These are phyloP conservation scores for Selene dorsalis DNA, from an alignment of 2,797 vertebrate genomes.

Conservation along the genomic window DNA sequence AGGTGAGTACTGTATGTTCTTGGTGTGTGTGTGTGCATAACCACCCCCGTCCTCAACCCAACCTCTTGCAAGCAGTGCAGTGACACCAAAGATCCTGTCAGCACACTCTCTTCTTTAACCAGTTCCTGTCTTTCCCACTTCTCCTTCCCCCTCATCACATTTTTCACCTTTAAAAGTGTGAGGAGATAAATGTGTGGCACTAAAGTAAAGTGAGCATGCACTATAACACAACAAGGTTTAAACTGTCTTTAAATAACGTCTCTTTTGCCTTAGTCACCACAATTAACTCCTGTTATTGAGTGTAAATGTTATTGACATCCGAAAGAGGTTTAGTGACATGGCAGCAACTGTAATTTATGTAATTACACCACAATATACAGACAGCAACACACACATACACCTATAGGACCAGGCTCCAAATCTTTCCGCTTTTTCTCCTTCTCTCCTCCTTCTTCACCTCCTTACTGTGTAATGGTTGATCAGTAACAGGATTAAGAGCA, in stretches of 20 bases:
- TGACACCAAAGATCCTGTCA: constrained; percentile 51
- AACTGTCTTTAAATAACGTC: neutral
- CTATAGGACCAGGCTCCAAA: constrained; percentile 18
- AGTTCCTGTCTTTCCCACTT: constrained; percentile 6
- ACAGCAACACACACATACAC: too few relatives aligned
- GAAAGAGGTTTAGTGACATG: neutral
- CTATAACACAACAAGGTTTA: neutral
- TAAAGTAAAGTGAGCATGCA: constrained; percentile 8
- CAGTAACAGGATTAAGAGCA: constrained; percentile 68
- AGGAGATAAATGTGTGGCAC: constrained; percentile 22
- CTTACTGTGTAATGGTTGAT: constrained; percentile 56
- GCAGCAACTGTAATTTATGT: constrained; percentile 9
- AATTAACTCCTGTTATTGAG: constrained; percentile 28
- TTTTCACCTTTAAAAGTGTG: constrained; percentile 25
- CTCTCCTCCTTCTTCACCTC: constrained; percentile 37
- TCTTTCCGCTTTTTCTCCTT: neutral
- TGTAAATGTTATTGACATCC: neutral
- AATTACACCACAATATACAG: constrained; percentile 1
- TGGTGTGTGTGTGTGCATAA: constrained; percentile 5
- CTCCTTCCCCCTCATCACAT: neutral
- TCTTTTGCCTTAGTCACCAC: neutral
- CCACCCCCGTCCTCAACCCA: constrained; percentile 12
- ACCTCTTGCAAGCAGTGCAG: constrained; percentile 10
- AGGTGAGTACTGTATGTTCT: constrained; percentile 6
- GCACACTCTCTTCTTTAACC: constrained; percentile 37